These are phyloP conservation scores for Prosapia bicincta DNA, from an alignment of 2,888 invertebrate genomes.

Conservation along the genomic window DNA sequence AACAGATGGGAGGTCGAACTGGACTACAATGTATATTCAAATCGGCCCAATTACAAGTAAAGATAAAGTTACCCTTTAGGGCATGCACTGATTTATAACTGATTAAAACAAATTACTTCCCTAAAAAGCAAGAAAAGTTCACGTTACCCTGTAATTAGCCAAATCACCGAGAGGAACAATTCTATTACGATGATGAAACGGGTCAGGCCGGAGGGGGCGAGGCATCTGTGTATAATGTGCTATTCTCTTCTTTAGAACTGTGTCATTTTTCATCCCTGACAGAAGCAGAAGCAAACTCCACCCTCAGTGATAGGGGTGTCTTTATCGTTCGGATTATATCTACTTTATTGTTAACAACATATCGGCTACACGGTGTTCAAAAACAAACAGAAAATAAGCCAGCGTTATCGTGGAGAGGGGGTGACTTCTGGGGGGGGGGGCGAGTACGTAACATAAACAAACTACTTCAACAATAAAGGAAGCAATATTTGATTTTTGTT, in stretches of 20 bases:
- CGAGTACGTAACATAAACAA: too few relatives aligned
- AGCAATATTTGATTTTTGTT: too few relatives aligned
- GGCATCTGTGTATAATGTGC: slow-evolving; percentile 31
- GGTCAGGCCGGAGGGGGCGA: not conserved
- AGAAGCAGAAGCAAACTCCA: not conserved
- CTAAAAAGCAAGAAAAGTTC: not conserved
- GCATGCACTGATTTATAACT: too few relatives aligned
- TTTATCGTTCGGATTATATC: not conserved
- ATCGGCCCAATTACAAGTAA: too few relatives aligned
- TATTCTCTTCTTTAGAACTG: slow-evolving; percentile 31
- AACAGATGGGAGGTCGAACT: too few relatives aligned
- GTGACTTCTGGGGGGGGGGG: too few relatives aligned
- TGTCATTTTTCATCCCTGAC: slow-evolving; percentile 28
- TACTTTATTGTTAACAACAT: not conserved
- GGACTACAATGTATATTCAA: too few relatives aligned
- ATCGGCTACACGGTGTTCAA: not conserved
- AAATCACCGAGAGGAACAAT: not conserved
- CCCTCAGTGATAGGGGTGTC: not conserved
- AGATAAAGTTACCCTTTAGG: too few relatives aligned
- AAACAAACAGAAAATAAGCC: not conserved
- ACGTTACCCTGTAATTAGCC: not conserved
- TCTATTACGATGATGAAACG: not conserved
- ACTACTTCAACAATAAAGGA: too few relatives aligned
- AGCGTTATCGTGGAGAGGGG: not conserved
- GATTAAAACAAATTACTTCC: too few relatives aligned